Percentiles rank a stretch among this genome's conserved stretches.
Evolutionary conservation across 2,113 vertebrate species (phyloP).

Genomic region (Falco punctatus): DNA sequence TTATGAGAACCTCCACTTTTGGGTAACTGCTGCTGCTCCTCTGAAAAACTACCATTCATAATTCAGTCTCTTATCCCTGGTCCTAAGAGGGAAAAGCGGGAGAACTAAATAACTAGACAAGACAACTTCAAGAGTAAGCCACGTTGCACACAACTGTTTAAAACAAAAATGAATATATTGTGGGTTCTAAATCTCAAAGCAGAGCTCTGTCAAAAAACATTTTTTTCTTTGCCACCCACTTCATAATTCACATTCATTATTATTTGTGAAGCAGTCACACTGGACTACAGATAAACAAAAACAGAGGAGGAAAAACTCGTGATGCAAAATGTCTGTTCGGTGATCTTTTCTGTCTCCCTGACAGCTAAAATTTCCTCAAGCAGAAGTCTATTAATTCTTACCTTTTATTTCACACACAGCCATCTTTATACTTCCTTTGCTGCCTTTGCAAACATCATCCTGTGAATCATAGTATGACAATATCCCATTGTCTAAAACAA

Average conservation of each 20-base stretch:
- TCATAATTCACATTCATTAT: background rate
- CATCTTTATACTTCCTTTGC: constrained; percentile 90
- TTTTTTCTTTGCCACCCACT: background rate
- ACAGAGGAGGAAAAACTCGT: background rate
- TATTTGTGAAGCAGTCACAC: background rate
- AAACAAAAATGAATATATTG: background rate
- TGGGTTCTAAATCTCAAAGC: background rate
- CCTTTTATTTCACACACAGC: constrained; percentile 90
- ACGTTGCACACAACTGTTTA: background rate
- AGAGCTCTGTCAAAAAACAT: background rate
- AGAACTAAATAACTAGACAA: background rate
- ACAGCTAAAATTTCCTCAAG: background rate
- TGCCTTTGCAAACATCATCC: constrained; percentile 87
- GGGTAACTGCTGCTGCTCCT: background rate
- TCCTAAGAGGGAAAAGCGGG: background rate
- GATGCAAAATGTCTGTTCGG: background rate
- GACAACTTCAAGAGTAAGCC: background rate
- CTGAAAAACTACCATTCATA: background rate
- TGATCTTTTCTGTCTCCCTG: background rate
- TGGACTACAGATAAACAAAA: background rate
- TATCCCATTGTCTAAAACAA: constrained; percentile 87
- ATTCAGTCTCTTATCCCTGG: background rate
- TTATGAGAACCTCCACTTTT: background rate
- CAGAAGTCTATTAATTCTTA: constrained; percentile 48
- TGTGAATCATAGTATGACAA: constrained; percentile 88